phyloP scores from a whole-genome alignment of 2,113 vertebrate species.

The Elaphurus davidianus region DNA sequence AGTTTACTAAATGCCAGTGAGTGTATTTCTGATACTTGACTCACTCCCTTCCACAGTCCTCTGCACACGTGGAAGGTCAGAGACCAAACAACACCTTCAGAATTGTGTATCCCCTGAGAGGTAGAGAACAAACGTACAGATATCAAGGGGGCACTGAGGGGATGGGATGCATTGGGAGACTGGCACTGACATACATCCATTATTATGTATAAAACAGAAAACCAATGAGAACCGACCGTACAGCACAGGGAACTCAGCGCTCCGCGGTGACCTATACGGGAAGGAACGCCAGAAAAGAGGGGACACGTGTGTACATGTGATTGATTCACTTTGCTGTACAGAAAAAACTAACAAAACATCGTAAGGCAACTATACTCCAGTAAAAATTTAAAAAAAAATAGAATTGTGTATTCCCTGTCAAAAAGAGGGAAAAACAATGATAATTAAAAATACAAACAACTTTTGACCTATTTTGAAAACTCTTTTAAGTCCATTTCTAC shows the following conservation, averaged over 20 bases:
- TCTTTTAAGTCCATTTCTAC: neutral
- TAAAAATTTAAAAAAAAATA: neutral
- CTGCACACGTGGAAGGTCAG: neutral
- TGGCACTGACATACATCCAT: neutral
- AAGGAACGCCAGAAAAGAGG: neutral
- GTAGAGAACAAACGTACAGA: neutral
- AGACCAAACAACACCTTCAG: neutral
- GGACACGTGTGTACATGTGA: neutral
- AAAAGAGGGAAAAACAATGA: neutral
- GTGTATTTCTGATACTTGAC: neutral
- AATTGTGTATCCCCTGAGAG: neutral
- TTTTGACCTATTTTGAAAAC: neutral
- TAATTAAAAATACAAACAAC: neutral
- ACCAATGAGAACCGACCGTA: neutral
- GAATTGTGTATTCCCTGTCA: neutral
- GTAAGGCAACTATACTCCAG: neutral
- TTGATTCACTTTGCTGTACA: neutral
- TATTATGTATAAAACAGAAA: neutral
- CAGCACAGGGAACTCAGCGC: neutral
- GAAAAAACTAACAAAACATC: neutral
- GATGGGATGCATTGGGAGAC: neutral
- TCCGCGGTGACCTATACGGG: neutral
- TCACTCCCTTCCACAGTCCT: neutral
- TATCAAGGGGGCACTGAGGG: neutral
- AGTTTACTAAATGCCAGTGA: neutral